phyloP scores from a whole-genome alignment of 2,888 invertebrate species.

The Drosophila mercatorum region DNA sequence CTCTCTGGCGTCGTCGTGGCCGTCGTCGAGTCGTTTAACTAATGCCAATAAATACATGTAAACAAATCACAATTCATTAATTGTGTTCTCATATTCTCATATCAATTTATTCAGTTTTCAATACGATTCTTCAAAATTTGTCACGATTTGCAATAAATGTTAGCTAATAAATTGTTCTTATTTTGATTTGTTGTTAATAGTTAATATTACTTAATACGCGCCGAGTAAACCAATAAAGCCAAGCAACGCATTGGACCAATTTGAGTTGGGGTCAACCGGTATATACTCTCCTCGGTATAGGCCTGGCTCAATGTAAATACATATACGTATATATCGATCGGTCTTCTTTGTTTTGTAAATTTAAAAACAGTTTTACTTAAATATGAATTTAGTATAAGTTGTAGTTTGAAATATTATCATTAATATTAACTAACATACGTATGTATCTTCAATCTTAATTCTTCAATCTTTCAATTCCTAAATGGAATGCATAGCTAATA shows the following conservation, averaged over 20 bases:
- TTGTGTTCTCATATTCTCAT: conserved; percentile 5
- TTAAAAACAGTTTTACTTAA: conserved; percentile 58
- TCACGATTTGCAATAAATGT: conserved; percentile 29
- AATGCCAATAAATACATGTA: conserved; percentile 57
- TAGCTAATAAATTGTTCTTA: conserved; percentile 43
- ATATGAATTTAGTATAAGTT: conserved; percentile 21
- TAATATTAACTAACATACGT: conserved; percentile 41
- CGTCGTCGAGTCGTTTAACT: conserved; percentile 19
- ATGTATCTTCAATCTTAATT: conserved; percentile 30
- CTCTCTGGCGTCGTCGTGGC: background rate
- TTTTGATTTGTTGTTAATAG: conserved; percentile 26
- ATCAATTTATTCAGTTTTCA: conserved; percentile 10
- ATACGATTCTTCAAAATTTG: conserved; percentile 37
- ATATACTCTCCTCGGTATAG: conserved; percentile 23
- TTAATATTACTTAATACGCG: conserved; percentile 38
- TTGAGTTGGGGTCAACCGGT: conserved; percentile 16
- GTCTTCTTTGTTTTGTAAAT: conserved; percentile 47
- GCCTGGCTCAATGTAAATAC: conserved; percentile 17
- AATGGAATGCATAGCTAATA: conserved; percentile 49
- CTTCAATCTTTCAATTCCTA: conserved; percentile 35
- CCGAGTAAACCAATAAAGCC: conserved; percentile 62
- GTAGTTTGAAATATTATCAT: conserved; percentile 23
- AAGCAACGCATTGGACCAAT: conserved; percentile 70
- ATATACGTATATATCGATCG: conserved; percentile 4
- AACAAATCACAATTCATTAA: conserved; percentile 64